Base-by-base conservation (phyloP, 1,140 invertebrate genomes). In the Grapholita molesta region DNA sequence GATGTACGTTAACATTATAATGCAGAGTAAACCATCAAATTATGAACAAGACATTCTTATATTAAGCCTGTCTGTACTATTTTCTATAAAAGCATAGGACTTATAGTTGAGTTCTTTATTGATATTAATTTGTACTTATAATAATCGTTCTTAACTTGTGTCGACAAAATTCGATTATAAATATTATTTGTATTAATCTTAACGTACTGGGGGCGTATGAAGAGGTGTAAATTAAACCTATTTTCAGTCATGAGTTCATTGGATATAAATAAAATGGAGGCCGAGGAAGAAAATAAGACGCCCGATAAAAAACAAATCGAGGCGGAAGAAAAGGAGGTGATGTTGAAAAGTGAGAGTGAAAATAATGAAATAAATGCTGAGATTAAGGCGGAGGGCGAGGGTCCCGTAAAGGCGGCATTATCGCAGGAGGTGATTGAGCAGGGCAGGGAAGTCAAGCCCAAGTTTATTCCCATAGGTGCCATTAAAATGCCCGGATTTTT, bases 401-500 rank as follows among this genome's bases (percentile, higher is more conserved):
- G 92, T 18, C 93, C 93, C 67, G 92, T 94, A 35, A 93, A 93
- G 76, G 88, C 92, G 6, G 88, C 88, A 3, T 80, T 92, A 57
- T 92, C 86, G 3, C 92, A 93, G 3, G 90, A 92, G 32, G 91
- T 95, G 4, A 94, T 94, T 12, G 94, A 95, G 76, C 94, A 95
- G 77, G 94, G 94, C 28, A 92, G 94, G 69, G 94, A 95, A 84
- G 94, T 95, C 1, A 96, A 96, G 77, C 95, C 95, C 7, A 96
- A 95, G 81, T 96, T 96, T 83, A 96, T 96, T 78, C 96, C 96
- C 2, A 96, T 96, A 73, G 96, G 96, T 32, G 96, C 95, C 11
- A 96, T 97, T 57, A 96, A 96, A 92, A 95, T 97, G 94, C 96
- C 96, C 4, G 96, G 96, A 28, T 95, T 95, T 85, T 96, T 96